Base-by-base conservation (phyloP, 1,140 invertebrate genomes). In the Hypothenemus hampei region DNA sequence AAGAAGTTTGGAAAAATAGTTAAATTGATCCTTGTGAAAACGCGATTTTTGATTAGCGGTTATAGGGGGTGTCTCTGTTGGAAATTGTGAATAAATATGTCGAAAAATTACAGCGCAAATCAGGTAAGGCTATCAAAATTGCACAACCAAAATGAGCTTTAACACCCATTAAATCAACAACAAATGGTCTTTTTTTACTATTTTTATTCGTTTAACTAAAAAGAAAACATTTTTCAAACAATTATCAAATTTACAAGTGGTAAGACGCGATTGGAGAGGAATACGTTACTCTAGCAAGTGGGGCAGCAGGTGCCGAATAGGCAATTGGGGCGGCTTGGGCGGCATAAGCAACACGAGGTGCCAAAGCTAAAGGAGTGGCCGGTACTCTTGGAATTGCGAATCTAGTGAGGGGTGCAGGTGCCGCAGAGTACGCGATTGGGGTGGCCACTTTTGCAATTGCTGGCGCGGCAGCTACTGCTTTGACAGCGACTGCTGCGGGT, bases 401-500 rank as follows among this genome's bases (percentile, higher is more conserved):
- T 13, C n/a, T 19, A 16, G 36, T 16, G 36, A 19, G 8, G 18
- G n/a, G 18, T 8, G 36, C 36, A 39, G 11, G n/a, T 10, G 46
- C 49, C 0, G 23, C 10, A 18, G 44, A 29, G 22, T 41, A 18
- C 65, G 46, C 70, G 65, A 35, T 64, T 63, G 48, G 70, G 65
- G 64, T 58, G 1, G 66, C 64, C 10, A 50, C 52, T 49, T 59
- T 56, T 20, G 52, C 46, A 10, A 59, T 52, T 43, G 63, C 56
- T 22, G 60, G 50, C 16, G 64, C 61, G 22, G 58, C 36, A 35
- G 61, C 48, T 26, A 59, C 35, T 20, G 61, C 44, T 44, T 69
- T 60, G 50, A 59, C 54, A 81, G 80, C 1, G 26, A 61, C 53
- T 15, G 50, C 57, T 11, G 50, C 57, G 41, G 66, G 59, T 62